Percentiles rank a stretch among this genome's conserved stretches.
Evolutionary conservation across 2,113 vertebrate genomes (phyloP).

Genomic region (Dromas ardeola): DNA sequence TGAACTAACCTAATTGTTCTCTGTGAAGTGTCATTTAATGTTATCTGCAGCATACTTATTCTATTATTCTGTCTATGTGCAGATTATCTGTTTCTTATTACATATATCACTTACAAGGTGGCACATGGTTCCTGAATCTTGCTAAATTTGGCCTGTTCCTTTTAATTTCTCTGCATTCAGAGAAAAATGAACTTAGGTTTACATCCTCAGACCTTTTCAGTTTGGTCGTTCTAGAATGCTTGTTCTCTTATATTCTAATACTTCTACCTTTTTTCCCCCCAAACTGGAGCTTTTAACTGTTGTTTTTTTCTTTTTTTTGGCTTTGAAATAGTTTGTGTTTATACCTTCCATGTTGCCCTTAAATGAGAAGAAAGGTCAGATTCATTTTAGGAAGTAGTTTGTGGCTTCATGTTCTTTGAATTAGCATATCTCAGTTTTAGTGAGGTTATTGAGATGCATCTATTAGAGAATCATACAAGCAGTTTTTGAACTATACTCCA

Average conservation of each 20-base stretch:
- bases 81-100: neutral
- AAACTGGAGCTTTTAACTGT: neutral
- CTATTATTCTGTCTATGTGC: neutral
- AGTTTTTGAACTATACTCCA: neutral
- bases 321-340: neutral
- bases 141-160: neutral
- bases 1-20: slow-evolving; percentile 9
- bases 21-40: neutral
- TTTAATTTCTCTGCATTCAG: neutral
- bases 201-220: neutral
- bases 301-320: neutral
- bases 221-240: neutral
- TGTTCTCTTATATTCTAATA: neutral
- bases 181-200: neutral
- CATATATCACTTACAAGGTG: neutral
- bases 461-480: neutral
- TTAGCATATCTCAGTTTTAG: neutral
- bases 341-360: neutral
- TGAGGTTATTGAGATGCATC: neutral
- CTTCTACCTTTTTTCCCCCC: neutral
- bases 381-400: neutral
- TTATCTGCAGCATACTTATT: neutral
- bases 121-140: neutral
- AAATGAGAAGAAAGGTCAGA: neutral
- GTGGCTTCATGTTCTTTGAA: neutral